phyloP scores from a whole-genome alignment of 2,888 invertebrate genomes.

The Rugalucina vietnamica region DNA sequence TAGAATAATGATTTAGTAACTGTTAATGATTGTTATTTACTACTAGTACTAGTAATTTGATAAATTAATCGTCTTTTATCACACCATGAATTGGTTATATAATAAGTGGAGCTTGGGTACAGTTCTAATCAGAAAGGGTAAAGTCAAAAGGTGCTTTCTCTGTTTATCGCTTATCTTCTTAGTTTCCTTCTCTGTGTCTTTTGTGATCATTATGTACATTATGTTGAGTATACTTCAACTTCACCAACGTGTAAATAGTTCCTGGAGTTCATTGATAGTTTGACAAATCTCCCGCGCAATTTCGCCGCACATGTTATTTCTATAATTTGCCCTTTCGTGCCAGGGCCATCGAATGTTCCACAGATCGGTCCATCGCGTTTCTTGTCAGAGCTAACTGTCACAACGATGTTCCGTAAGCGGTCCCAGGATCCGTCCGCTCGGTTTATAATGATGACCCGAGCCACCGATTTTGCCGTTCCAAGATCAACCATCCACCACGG shows the following conservation, averaged over 20 bases:
- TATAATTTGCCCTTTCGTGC: background rate
- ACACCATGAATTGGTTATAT: no score
- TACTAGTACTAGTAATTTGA: no score
- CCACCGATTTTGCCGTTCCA: background rate
- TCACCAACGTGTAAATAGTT: background rate
- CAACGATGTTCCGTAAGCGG: background rate
- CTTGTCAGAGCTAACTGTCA: background rate
- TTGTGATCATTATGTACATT: no score
- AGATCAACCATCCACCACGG: background rate
- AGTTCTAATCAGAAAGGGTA: no score
- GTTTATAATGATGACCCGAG: background rate
- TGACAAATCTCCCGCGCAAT: background rate
- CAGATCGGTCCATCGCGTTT: background rate
- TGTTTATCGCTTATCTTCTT: no score
- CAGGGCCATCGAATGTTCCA: background rate
- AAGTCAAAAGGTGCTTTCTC: no score
- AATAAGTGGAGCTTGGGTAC: no score
- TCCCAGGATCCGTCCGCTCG: background rate
- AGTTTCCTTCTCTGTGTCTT: no score
- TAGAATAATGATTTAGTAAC: no score
- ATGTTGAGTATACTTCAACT: background rate
- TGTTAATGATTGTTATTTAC: no score
- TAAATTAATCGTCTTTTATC: no score
- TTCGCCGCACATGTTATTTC: background rate
- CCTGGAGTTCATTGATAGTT: background rate